Evolutionary conservation across 2,113 vertebrate genomes (phyloP), one percentile per base, ranked within the genome.

Genomic region (Vidua macroura): DNA sequence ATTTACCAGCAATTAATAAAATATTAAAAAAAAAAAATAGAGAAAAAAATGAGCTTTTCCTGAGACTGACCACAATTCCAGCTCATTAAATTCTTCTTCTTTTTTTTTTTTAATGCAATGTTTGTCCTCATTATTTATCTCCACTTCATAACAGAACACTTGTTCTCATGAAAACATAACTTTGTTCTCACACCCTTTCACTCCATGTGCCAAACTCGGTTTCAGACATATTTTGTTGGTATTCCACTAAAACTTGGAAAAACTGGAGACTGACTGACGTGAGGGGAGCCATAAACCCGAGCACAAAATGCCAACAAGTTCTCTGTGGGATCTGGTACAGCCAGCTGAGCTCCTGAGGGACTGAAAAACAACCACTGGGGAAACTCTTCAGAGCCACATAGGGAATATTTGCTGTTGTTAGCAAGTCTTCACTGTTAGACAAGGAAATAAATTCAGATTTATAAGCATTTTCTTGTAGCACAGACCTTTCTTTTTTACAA

Each of bases 121-220:
- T 94, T 97, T 95, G 78, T 90, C 90, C 84, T 94, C 63, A 77
- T 88, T 95, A 96, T 92, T 96, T 94, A 91, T 94, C 93, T 90
- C 56, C 49, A 79, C 86, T 94, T 93, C 89, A 78, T 75, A 92
- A 83, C 85, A 93, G 93, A 96, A 86, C 88, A 94, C 85, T 96
- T 95, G 46, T 94, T 96, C 95, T 95, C 94, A 94, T 83, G 92
- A 92, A 96, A 93, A 95, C 70, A 93, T 37, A 84, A 85, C 72
- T 86, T 89, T 41, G 59, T 91, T 93, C 95, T 94, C 87, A 94
- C 95, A 94, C 72, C 79, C 94, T 90, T 93, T 51, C 92, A 31
- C 64, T 86, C 63, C 9, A 1, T 16, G 41, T 83, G 93, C 85
- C 92, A 96, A 60, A 78, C 56, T 66, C 33, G 7, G 5, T 46